Evolutionary conservation across 2,113 vertebrate species (phyloP).

Genomic region (Noctilio leporinus): DNA sequence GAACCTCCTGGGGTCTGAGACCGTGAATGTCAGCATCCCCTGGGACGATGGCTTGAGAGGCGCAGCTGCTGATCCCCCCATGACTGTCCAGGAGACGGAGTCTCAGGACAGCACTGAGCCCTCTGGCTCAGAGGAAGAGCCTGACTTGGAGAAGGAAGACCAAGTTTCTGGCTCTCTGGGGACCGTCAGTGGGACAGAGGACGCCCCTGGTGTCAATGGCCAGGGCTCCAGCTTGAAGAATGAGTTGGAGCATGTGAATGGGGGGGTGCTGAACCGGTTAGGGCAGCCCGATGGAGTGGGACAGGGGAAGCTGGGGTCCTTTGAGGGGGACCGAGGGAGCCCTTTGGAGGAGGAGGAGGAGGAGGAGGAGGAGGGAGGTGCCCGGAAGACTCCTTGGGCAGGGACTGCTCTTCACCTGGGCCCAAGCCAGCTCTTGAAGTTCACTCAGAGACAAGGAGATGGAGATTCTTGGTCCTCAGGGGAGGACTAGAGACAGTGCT

Average conservation of each 20-base stretch:
- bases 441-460: constrained; percentile 33
- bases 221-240: constrained; percentile 17
- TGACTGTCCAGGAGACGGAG: neutral
- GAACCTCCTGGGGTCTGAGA: neutral
- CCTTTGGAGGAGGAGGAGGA: constrained; percentile 11
- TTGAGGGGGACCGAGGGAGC: neutral
- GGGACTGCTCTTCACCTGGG: constrained; percentile 34
- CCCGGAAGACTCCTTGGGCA: constrained; percentile 32
- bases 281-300: neutral
- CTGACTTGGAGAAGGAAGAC: neutral
- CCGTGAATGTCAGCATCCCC: neutral
- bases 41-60: neutral
- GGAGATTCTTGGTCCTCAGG: constrained; percentile 59
- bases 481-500: constrained; percentile 48
- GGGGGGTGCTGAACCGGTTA: constrained; percentile 13
- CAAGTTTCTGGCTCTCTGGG: neutral
- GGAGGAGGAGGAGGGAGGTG: neutral
- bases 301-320: neutral
- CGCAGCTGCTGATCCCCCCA: accelerated
- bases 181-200: neutral
- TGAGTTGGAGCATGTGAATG: neutral
- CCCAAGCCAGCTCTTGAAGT: constrained; percentile 25
- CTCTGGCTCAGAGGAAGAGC: constrained; percentile 38
- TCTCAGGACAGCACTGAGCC: constrained; percentile 39
- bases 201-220: neutral